Conservation (phyloP, 2,797 vertebrate genomes). For the Myotis planiceps region DNA sequence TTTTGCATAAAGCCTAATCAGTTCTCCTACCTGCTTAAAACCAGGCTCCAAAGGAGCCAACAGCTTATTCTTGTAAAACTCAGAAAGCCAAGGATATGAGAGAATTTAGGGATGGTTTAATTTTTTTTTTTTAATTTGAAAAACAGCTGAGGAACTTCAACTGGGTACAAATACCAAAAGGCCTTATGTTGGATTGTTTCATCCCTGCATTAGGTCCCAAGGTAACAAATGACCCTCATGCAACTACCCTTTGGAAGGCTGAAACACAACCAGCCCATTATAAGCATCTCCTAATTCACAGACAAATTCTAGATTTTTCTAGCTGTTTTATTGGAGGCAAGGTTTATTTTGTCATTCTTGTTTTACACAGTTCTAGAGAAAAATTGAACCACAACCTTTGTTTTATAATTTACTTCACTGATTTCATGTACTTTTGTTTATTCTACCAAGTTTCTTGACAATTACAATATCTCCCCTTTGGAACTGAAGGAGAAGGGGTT, state of each 20-base stretch:
- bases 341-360: neutral
- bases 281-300: neutral
- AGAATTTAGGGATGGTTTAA: neutral
- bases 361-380: constrained; percentile 7
- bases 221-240: constrained; percentile 12
- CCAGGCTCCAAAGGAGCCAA: neutral
- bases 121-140: neutral
- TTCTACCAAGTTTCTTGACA: neutral
- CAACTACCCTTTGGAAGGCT: neutral
- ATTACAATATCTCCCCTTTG: neutral
- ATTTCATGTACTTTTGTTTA: neutral
- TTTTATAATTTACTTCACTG: neutral
- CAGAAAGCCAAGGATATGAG: neutral
- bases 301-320: neutral
- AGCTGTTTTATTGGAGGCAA: neutral
- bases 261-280: neutral
- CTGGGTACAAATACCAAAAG: neutral
- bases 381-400: neutral
- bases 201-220: neutral
- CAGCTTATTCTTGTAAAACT: neutral
- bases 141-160: constrained; percentile 6
- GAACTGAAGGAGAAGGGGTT: neutral
- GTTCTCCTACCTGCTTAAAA: neutral
- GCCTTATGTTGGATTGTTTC: neutral
- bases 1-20: neutral